Conservation (phyloP, 2,888 invertebrate species). For the Deilephila elpenor region DNA sequence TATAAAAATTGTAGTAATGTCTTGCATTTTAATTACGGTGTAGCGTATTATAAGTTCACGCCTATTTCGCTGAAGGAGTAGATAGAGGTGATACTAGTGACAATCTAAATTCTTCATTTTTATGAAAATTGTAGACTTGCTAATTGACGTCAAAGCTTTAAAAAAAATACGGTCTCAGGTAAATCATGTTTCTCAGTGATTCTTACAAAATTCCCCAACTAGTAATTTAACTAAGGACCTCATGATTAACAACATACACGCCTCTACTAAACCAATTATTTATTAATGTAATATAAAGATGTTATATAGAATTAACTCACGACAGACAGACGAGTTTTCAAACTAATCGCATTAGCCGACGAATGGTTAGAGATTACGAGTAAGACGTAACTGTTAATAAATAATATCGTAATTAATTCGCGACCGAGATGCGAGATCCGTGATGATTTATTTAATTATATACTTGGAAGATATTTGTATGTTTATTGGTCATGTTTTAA, state of each 20-base stretch:
- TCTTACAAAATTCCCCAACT: neutral
- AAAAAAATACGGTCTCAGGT: no score
- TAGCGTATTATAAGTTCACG: no score
- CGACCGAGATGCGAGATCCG: neutral
- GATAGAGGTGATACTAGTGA: no score
- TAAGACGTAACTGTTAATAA: constrained; percentile 11
- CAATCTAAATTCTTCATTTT: no score
- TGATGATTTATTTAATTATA: neutral
- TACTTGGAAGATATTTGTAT: neutral
- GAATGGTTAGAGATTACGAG: constrained; percentile 1
- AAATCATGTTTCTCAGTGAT: no score
- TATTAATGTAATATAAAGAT: neutral
- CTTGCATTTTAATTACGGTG: constrained; percentile 12
- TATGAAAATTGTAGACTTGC: no score
- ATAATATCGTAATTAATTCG: constrained; percentile 5
- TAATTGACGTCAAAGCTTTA: no score
- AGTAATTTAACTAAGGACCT: neutral
- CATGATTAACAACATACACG: neutral
- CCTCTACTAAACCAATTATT: neutral
- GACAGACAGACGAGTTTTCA: constrained; percentile 4
- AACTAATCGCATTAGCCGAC: constrained; percentile 2
- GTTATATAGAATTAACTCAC: neutral
- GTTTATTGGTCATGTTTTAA: neutral
- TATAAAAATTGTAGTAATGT: neutral
- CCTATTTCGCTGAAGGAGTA: no score